Base-by-base conservation (phyloP, 2,113 vertebrate species). In the Ramphastos sulfuratus region DNA sequence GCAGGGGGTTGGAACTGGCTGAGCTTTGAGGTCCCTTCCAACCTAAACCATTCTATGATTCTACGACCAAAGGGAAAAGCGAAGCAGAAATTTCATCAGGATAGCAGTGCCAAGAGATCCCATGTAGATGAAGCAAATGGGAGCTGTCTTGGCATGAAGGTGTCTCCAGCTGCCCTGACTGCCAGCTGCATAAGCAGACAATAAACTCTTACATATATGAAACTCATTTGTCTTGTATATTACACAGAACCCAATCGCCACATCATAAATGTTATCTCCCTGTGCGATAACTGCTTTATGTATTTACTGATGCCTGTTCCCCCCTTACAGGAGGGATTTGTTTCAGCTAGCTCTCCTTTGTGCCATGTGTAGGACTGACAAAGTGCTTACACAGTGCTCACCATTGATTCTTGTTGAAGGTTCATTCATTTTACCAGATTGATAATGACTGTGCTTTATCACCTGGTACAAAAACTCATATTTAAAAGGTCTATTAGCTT, bases 331-430 rank as follows among this genome's bases (percentile, higher is more conserved):
- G 19, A 94, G 66, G 89, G 86, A 83, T 93, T 93, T 92, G 58
- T 95, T 95, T 95, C 87, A 89, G 95, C 96, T 97, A 94, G 86
- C 56, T 79, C 15, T 58, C 85, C 37, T 95, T 95, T 97, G 89
- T 95, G 76, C 59, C 60, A 6, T 85, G 30, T 64, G 30, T 82
- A 80, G 65, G 35, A 71, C 58, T 95, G 94, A 94, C 94, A 81
- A 93, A 94, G 58, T 61, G 10, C 10, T 6, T 59, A 93, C 92
- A 93, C 44, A 91, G 20, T 63, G 74, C 85, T 74, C 75, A 90
- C 59, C 1, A 3, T 83, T 11, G 33, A 85, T 89, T 91, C 93
- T 94, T 89, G 52, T 94, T 95, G 85, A 94, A 96, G 89, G 87
- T 95, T 95, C 90, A 94, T 95, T 95, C 69, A 67, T 94, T 95